Evolutionary conservation across 2,888 invertebrate species (phyloP).

Genomic region (Andrena camellia): DNA sequence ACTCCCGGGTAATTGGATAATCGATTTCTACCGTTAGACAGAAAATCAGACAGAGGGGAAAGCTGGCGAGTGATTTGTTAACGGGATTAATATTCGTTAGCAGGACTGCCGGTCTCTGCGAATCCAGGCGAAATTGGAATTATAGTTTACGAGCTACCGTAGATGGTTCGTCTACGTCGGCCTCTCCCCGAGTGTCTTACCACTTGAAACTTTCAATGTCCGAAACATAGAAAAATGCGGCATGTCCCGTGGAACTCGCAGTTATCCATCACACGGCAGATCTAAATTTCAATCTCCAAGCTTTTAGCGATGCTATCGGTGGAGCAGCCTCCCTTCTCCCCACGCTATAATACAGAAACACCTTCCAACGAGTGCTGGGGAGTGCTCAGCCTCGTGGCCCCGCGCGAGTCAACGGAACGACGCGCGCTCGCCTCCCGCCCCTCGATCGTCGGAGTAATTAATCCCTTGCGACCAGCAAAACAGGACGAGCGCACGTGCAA

Average conservation of each 20-base stretch:
- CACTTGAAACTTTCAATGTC: too few relatives aligned
- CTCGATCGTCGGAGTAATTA: conserved; percentile 29
- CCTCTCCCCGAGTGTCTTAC: background rate
- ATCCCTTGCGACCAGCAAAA: conserved; percentile 18
- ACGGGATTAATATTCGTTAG: conserved; percentile 41
- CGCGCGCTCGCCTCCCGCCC: conserved; percentile 7
- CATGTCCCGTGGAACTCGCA: too few relatives aligned
- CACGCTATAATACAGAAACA: background rate
- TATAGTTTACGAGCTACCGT: background rate
- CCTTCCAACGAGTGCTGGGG: background rate
- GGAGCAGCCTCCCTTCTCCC: background rate
- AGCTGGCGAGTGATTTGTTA: conserved; percentile 37
- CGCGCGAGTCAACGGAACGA: background rate
- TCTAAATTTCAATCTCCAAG: too few relatives aligned
- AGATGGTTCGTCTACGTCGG: background rate
- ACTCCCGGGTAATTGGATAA: conserved; percentile 67
- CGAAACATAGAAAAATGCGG: too few relatives aligned
- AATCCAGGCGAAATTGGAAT: conserved; percentile 10
- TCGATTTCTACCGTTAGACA: conserved; percentile 64
- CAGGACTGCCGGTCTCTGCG: background rate
- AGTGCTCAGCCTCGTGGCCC: background rate
- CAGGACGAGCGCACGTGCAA: background rate
- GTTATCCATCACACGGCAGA: too few relatives aligned
- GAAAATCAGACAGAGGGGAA: conserved; percentile 45
- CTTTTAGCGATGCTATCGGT: background rate